Base-by-base conservation (phyloP, 2,797 vertebrate genomes). In the Enteromius argenteus region DNA sequence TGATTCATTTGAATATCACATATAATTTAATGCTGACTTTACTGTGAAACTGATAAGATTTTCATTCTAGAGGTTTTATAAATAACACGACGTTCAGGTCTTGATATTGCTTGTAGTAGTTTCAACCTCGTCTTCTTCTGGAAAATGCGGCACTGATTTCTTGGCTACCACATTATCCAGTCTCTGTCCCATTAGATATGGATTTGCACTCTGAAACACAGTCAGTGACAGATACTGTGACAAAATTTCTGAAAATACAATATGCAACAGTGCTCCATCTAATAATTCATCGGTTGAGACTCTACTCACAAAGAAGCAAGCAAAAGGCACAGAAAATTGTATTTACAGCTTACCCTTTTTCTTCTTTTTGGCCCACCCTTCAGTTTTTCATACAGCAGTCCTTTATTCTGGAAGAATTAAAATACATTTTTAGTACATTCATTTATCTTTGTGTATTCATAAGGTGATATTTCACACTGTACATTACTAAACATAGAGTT, bases 141-240 rank as follows among this genome's bases (percentile, higher is more conserved):
- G 95, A 92, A 97, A 99, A 90, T 96, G 96, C 78, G 98, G 98
- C 80, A 96, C 98, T 23, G 98, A 99, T 91, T 99, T 99, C 94
- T 99, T 99, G 83, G 98, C 98, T 19, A 99, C 98, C 75, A 99
- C 98, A 0, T 97, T 98, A 90, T 98, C 96, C 92, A 99, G 91
- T 92, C 95, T 95, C 91, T 97, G 96, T 89, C 98, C 98, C 96
- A 96, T 96, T 78, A 99, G 93, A 89, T 98, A 99, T 0, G 98
- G 98, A 91, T 99, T 99, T 90, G 95, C 90, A 49, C 94, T 97
- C 98, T 99, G 95, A 76, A 94, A 94, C 84, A 90, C 79, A 87
- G 74, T 39, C 46, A 83, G 46, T 66, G 62, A 75, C 46, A 68
- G 56, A 49, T 73, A 56, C 56, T 72, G 21, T 81, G 56, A 81